phyloP scores from a whole-genome alignment of 2,113 vertebrate species.

The Prochilodus magdalenae region DNA sequence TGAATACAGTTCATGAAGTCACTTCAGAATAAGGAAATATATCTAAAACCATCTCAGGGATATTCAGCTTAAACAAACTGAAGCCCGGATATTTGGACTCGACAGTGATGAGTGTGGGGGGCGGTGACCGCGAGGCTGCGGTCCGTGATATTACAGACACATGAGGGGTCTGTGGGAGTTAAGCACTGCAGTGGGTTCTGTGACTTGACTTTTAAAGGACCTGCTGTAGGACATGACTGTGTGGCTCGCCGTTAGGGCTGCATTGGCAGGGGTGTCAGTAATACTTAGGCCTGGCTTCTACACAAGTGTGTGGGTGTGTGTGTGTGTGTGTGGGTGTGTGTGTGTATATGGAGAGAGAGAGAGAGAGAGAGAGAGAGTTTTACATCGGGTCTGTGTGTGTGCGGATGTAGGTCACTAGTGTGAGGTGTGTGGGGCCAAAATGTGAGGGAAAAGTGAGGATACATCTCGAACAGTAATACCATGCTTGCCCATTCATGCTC shows the following conservation, averaged over 20 bases:
- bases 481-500: not conserved
- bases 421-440: conserved; percentile 50
- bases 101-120: not conserved
- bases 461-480: too few species aligned
- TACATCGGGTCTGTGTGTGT: conserved; percentile 1
- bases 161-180: not conserved
- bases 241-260: not conserved
- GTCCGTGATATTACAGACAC: not conserved
- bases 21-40: conserved; percentile 36
- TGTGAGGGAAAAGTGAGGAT: not conserved
- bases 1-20: not conserved
- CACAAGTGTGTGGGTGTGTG: conserved; percentile 11
- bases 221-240: conserved; percentile 13
- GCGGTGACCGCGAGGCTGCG: not conserved
- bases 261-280: conserved; percentile 16
- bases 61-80: not conserved
- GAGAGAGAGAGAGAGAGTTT: not conserved
- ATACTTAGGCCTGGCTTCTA: conserved; percentile 17
- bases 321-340: too few species aligned
- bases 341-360: not conserved
- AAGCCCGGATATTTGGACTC: too few species aligned
- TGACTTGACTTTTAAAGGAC: conserved; percentile 17
- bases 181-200: not conserved
- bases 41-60: not conserved
- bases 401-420: conserved; percentile 60